phyloP scores from a whole-genome alignment of 2,888 invertebrate genomes.

The Saturnia pavonia region DNA sequence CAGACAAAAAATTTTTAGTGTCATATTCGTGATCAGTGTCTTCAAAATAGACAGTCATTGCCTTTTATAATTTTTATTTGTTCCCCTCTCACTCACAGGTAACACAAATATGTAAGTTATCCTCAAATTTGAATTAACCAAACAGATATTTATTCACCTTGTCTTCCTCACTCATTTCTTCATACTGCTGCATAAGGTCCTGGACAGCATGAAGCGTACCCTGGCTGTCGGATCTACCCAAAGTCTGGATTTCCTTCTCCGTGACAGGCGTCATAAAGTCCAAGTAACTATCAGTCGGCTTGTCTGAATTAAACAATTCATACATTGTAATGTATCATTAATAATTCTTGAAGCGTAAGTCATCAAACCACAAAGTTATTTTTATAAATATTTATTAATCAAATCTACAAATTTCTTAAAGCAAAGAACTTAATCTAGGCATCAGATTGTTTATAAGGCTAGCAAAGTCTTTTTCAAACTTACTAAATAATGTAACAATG shows the following conservation, averaged over 20 bases:
- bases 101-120: no score
- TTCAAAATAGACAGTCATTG: no score
- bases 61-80: no score
- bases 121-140: background rate
- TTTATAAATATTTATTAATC: no score
- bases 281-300: conserved; percentile 26
- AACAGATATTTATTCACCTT: conserved; percentile 47
- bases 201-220: conserved; percentile 50
- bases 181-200: conserved; percentile 53
- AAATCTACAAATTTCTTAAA: no score
- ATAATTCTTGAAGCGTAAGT: background rate
- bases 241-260: conserved; percentile 21
- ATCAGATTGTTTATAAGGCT: no score
- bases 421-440: no score
- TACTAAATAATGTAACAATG: no score
- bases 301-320: conserved; percentile 28
- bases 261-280: conserved; percentile 26
- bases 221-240: conserved; percentile 44
- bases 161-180: conserved; percentile 56
- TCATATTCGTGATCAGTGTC: no score
- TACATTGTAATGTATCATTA: background rate
- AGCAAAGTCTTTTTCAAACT: no score
- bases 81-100: no score
- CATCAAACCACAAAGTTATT: background rate
- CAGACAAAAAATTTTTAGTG: no score